A percentile compares a stretch with the other conserved stretches of the same genome.
phyloP scores from a whole-genome alignment of 2,888 invertebrate genomes.

The Melanostoma scalare region DNA sequence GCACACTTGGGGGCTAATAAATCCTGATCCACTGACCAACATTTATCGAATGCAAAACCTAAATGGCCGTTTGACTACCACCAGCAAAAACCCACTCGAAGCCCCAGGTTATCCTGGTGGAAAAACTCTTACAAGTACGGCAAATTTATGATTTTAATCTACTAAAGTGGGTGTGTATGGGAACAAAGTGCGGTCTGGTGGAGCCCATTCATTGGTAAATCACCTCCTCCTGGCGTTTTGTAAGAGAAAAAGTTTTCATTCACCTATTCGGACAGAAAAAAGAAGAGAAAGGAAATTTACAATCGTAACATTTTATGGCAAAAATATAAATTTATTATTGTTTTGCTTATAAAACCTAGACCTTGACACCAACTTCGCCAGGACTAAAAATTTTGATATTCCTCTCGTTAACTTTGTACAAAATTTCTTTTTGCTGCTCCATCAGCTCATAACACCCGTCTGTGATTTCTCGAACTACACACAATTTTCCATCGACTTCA shows the following conservation, averaged over 20 bases:
- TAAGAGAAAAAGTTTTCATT: too few relatives aligned
- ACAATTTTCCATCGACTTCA: constrained; percentile 88
- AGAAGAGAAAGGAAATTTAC: background rate
- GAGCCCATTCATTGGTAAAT: too few relatives aligned
- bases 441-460: constrained; percentile 76
- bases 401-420: constrained; percentile 88
- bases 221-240: too few relatives aligned
- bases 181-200: background rate
- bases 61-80: constrained; percentile 15
- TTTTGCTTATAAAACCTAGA: constrained; percentile 73
- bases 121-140: background rate
- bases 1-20: constrained; percentile 54
- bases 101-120: background rate
- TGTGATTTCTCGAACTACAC: constrained; percentile 77
- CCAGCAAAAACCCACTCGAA: constrained; percentile 3
- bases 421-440: constrained; percentile 78
- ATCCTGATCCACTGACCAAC: constrained; percentile 49
- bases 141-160: constrained; percentile 56
- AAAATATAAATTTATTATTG: constrained; percentile 64
- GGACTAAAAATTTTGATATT: constrained; percentile 89
- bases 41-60: constrained; percentile 47
- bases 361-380: constrained; percentile 83
- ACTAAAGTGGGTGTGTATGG: constrained; percentile 12
- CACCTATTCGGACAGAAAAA: too few relatives aligned
- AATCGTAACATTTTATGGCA: constrained; percentile 27